Conservation (phyloP, 37 sponge, comb jelly and placozoan genomes). For the Cladorhizidae sp. region DNA sequence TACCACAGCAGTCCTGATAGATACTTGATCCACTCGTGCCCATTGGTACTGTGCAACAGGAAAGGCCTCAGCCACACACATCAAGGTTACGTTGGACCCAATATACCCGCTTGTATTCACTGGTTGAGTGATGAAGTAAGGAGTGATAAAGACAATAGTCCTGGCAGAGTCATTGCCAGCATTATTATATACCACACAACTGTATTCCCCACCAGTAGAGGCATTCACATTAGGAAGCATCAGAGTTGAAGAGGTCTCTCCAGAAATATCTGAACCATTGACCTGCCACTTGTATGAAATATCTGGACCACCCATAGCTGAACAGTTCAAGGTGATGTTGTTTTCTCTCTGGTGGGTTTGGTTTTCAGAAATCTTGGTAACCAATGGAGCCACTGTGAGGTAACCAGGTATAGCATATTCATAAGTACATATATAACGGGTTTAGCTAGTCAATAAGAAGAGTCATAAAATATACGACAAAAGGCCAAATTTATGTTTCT, state of each 20-base stretch:
- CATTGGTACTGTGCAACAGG: slow-evolving; percentile 22
- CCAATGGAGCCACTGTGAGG: neutral
- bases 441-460: too few relatives aligned
- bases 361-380: neutral
- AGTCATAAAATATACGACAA: too few relatives aligned
- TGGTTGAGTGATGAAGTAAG: slow-evolving; percentile 11
- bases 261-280: slow-evolving; percentile 10
- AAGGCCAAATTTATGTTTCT: too few relatives aligned
- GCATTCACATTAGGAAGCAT: slow-evolving; percentile 26
- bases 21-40: neutral
- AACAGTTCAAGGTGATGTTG: slow-evolving; percentile 38
- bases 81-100: slow-evolving; percentile 12
- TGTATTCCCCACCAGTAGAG: slow-evolving; percentile 64
- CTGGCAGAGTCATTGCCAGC: slow-evolving; percentile 44
- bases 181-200: slow-evolving; percentile 62
- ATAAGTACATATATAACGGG: too few relatives aligned
- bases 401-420: too few relatives aligned
- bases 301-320: slow-evolving; percentile 52
- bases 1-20: neutral
- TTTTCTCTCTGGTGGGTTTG: neutral
- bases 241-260: slow-evolving; percentile 4
- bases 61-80: slow-evolving; percentile 54
- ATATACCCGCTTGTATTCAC: neutral
- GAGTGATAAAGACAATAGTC: neutral
- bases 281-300: slow-evolving; percentile 41